phyloP scores from a whole-genome alignment of 2,888 invertebrate genomes.

The Orthonychiurus folsomi region DNA sequence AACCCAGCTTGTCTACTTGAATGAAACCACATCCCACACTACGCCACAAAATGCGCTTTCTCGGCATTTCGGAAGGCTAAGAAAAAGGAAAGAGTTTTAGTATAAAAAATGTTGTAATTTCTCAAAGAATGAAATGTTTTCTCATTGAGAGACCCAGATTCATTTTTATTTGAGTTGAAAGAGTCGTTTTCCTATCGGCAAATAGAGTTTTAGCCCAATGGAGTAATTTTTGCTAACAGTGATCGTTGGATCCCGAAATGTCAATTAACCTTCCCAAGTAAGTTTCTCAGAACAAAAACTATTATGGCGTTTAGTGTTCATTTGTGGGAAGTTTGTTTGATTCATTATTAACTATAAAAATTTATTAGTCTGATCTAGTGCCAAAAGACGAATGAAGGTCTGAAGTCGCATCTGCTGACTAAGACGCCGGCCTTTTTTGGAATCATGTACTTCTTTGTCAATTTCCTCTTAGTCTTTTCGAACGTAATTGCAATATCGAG shows the following conservation, averaged over 20 bases:
- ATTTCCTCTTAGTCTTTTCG: too few relatives aligned
- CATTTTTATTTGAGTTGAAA: conserved; percentile 14
- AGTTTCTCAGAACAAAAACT: not conserved
- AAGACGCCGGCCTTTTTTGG: too few relatives aligned
- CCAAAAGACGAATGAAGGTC: too few relatives aligned
- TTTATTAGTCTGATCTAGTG: too few relatives aligned
- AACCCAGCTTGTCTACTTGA: not conserved
- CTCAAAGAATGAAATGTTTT: not conserved
- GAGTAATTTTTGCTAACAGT: not conserved
- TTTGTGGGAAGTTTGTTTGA: not conserved
- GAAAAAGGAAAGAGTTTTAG: too few relatives aligned
- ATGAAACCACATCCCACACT: not conserved
- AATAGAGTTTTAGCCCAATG: not conserved
- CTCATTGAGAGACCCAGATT: conserved; percentile 9
- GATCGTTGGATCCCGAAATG: not conserved
- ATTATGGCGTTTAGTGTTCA: not conserved
- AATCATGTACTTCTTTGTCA: too few relatives aligned
- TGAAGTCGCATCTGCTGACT: too few relatives aligned
- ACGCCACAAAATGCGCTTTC: not conserved
- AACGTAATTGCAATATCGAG: too few relatives aligned
- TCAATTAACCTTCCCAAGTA: not conserved
- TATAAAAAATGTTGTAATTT: not conserved
- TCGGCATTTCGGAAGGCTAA: not conserved
- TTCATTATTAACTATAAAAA: too few relatives aligned
- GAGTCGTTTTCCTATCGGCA: conserved; percentile 5